phyloP scores from a whole-genome alignment of 2,113 vertebrate species.

The Austrofundulus limnaeus region DNA sequence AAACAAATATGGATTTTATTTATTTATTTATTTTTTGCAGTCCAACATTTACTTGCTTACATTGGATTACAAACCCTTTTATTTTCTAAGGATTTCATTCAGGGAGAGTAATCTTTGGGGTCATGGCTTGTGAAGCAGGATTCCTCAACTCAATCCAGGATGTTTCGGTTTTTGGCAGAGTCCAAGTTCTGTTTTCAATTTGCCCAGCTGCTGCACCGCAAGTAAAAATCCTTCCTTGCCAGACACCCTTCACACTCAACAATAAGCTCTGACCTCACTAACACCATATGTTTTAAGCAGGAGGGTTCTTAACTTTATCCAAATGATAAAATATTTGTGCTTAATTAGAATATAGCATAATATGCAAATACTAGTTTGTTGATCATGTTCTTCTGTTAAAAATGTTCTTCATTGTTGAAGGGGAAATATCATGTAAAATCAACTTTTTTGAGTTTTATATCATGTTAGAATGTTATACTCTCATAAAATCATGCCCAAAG shows the following conservation, averaged over 20 bases:
- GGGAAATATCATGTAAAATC: no score
- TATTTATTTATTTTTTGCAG: no score
- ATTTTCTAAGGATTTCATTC: neutral
- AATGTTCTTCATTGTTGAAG: no score
- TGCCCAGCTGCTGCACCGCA: constrained; percentile 71
- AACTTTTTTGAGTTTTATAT: no score
- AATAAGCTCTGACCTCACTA: constrained; percentile 16
- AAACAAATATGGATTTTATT: no score
- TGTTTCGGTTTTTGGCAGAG: constrained; percentile 51
- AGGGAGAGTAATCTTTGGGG: constrained; percentile 1
- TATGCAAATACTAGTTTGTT: no score
- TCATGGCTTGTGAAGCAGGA: constrained; percentile 19
- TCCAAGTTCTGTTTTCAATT: constrained; percentile 38
- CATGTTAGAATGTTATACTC: no score
- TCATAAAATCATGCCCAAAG: no score
- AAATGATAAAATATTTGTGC: no score
- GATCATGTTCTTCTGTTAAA: no score
- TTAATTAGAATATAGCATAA: no score
- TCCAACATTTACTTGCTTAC: neutral
- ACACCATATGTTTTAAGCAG: neutral
- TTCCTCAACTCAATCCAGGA: constrained; percentile 46
- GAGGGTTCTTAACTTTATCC: neutral
- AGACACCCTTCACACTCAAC: constrained; percentile 46
- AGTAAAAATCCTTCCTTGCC: constrained; percentile 56
- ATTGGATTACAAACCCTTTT: neutral